phyloP scores from a whole-genome alignment of 2,113 vertebrate species.

The Brienomyrus longianalis region DNA sequence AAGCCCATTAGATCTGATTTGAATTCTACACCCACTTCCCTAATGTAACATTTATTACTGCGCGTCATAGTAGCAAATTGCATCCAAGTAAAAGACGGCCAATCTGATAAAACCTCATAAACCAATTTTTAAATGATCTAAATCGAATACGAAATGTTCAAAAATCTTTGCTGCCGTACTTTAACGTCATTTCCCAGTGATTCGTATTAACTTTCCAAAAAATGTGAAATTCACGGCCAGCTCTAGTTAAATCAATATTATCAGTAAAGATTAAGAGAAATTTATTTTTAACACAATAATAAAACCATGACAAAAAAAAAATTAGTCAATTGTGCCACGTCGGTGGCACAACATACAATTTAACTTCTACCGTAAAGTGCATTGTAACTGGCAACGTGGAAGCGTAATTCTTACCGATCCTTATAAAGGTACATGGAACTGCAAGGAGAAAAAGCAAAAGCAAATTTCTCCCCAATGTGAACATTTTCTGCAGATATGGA shows the following conservation, averaged over 20 bases:
- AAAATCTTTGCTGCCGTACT: neutral
- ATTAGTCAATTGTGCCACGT: conserved; percentile 14
- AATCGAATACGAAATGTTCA: neutral
- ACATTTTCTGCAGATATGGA: conserved; percentile 42
- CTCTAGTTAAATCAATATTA: neutral
- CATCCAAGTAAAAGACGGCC: neutral
- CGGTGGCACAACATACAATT: neutral
- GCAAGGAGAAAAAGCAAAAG: conserved; percentile 53
- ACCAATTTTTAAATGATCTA: neutral
- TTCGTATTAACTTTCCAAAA: neutral
- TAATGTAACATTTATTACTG: neutral
- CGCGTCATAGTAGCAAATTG: neutral
- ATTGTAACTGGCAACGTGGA: neutral
- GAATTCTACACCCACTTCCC: neutral
- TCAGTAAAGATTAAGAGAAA: neutral
- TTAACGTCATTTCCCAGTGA: neutral
- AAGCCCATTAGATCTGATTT: neutral
- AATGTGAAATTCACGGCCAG: neutral
- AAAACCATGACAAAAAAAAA: neutral
- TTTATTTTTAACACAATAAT: neutral
- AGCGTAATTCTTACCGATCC: conserved; percentile 44
- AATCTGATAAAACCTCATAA: neutral
- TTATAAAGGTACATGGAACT: conserved; percentile 49
- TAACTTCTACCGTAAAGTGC: neutral
- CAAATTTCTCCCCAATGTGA: conserved; percentile 43